Evolutionary conservation across 2,113 vertebrate genomes (phyloP), one percentile per base, ranked within the genome.

Genomic region (Percopsis transmontana): DNA sequence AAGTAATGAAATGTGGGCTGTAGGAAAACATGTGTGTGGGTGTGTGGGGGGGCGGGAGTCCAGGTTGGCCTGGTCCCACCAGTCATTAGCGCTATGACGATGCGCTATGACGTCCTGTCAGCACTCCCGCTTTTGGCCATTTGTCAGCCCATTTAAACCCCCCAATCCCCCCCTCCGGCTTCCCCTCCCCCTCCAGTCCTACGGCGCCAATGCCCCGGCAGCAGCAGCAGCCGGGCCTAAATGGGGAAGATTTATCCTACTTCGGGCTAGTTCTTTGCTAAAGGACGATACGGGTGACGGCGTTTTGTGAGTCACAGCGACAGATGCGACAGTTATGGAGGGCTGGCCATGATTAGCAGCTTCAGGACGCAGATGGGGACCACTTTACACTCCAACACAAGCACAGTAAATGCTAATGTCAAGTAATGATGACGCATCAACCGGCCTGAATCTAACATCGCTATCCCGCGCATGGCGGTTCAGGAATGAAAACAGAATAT

Each of bases 61-160:
- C 8, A 6, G 20, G n/a, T 12, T 12, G 52, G 48, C 20, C 39
- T 3, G 14, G 21, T 40, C 52, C 9, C 14, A 38, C 45, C 8
- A 20, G 15, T 68, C 57, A 50, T 79, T 67, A 74, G 64, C 23
- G 7, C 9, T 18, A 40, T 23, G 4, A 1, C 42, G 51, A 18
- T 45, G 6, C 19, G 5, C 2, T 64, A 54, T 40, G 53, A 21
- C 15, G 45, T 23, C 24, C 38, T 33, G 15, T 57, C 24, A 9
- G 40, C 14, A 14, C 18, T 63, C 41, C 74, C 48, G 5, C 27
- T 20, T 48, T 33, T 21, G 50, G 7, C 7, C 57, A 33, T 67
- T 54, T 41, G 56, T 61, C 23, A n/a, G 8, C 7, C 27, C 72
- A 62, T 57, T 57, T 61, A 53, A 5, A 21, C 5, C n/a, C 24